Evolutionary conservation across 2,888 invertebrate species (phyloP).

Genomic region (Aromia moschata): DNA sequence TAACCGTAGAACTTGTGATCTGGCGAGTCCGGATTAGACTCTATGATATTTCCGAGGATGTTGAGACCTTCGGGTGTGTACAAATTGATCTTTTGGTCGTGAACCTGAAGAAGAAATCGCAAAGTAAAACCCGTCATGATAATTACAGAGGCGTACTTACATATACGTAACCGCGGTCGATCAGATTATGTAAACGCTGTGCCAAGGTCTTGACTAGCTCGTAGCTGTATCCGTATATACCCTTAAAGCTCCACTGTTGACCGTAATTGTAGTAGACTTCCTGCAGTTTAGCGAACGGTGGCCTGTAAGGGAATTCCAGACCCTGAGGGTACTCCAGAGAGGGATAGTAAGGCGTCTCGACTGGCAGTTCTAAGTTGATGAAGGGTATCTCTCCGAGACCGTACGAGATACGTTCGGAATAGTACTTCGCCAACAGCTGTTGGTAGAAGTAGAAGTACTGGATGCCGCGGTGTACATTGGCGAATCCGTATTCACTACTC

Average conservation of each 20-base stretch:
- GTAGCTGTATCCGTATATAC: constrained; percentile 66
- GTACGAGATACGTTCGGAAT: constrained; percentile 78
- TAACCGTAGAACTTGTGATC: constrained; percentile 67
- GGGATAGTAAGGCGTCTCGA: constrained; percentile 71
- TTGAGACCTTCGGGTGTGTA: constrained; percentile 71
- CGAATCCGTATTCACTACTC: constrained; percentile 61
- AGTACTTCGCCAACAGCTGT: constrained; percentile 76
- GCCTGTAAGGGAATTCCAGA: constrained; percentile 71
- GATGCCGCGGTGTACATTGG: constrained; percentile 72
- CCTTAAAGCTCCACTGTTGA: constrained; percentile 50
- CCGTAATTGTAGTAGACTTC: constrained; percentile 60
- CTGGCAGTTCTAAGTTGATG: constrained; percentile 65
- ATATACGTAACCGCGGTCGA: constrained; percentile 66
- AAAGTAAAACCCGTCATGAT: background rate
- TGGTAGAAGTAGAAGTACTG: constrained; percentile 73
- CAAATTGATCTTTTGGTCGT: constrained; percentile 64
- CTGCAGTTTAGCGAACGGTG: constrained; percentile 66
- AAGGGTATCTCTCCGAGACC: constrained; percentile 73
- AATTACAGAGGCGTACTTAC: constrained; percentile 47
- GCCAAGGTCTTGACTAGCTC: constrained; percentile 62
- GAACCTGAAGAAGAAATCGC: constrained; percentile 31
- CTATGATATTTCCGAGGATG: constrained; percentile 72
- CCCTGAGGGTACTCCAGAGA: constrained; percentile 73
- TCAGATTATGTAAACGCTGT: constrained; percentile 68
- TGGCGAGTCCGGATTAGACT: constrained; percentile 71